Base-by-base conservation (phyloP, 2,113 vertebrate genomes). In the Circaetus gallicus region DNA sequence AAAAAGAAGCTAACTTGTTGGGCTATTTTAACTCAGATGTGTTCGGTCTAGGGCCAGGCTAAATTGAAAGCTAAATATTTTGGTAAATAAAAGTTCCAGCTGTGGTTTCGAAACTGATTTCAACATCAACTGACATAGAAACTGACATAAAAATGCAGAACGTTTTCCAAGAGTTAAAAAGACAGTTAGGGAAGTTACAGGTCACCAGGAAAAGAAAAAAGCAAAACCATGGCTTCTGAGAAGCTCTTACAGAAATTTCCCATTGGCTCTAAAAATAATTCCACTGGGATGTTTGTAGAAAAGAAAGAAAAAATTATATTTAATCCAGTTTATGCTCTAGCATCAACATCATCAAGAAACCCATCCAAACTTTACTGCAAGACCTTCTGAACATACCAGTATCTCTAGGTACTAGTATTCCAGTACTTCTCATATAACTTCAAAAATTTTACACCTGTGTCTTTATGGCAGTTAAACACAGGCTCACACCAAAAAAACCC, bases 381-480 rank as follows among this genome's bases (percentile, higher is more conserved):
- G 80, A 90, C 50, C 83, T 97, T 96, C 96, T 93, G 72, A 98
- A 95, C 87, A 89, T 80, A 95, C 42, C 80, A 90, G 72, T 79
- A 89, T 85, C 89, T 93, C 92, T 92, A 96, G 90, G 70, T 95
- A 63, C 70, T 95, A 63, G 79, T 93, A 96, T 96, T 96, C 91
- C 65, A 96, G 38, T 76, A 89, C 71, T 93, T 96, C 93, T 95
- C 61, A 67, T 45, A 52, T 31, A 95, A 93, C 82, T 93, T 62
- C 42, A 93, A 91, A 96, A 94, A 50, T 79, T 78, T 94, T 76
- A 93, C 88, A 95, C 52, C 65, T 97, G 20, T 92, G 90, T 91
- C 93, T 94, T 95, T 96, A 91, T 52, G 81, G 80, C 83, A 89
- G 83, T 93, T 94, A 97, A 97, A 97, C 82, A 94, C 71, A 55